A percentile compares a stretch with the other conserved stretches of the same genome.
phyloP scores from a whole-genome alignment of 1,140 invertebrate genomes.

The Dendrolimus kikuchii region DNA sequence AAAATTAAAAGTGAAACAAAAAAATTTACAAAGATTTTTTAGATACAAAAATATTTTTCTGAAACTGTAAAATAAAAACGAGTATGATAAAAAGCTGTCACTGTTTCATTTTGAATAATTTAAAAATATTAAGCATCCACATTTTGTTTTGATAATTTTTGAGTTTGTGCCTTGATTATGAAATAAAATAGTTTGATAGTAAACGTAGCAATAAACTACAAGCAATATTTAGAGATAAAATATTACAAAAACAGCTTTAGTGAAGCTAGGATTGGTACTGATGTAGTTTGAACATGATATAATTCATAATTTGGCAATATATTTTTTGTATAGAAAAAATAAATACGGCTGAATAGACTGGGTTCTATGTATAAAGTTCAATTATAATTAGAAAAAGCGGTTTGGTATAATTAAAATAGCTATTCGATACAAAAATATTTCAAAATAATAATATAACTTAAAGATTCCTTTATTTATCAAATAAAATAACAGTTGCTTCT shows the following conservation, averaged over 20 bases:
- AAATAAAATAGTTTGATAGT: slow-evolving; percentile 33
- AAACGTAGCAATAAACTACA: slow-evolving; percentile 61
- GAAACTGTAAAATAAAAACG: too few relatives aligned
- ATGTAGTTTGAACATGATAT: slow-evolving; percentile 28
- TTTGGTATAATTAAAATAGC: slow-evolving; percentile 59
- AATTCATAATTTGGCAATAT: slow-evolving; percentile 31
- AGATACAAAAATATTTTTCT: too few relatives aligned
- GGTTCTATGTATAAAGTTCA: slow-evolving; percentile 36
- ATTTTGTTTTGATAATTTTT: too few relatives aligned
- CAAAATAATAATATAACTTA: slow-evolving; percentile 15
- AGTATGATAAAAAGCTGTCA: too few relatives aligned
- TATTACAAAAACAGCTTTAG: slow-evolving; percentile 57
- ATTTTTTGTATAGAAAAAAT: slow-evolving; percentile 62
- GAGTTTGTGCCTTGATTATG: too few relatives aligned
- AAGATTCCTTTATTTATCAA: too few relatives aligned
- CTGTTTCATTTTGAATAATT: too few relatives aligned
- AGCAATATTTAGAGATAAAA: slow-evolving; percentile 56
- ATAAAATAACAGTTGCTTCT: too few relatives aligned
- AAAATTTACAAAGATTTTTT: too few relatives aligned
- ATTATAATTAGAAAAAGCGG: slow-evolving; percentile 28
- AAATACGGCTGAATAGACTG: slow-evolving; percentile 33
- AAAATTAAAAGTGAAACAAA: too few relatives aligned
- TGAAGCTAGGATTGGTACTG: slow-evolving; percentile 64
- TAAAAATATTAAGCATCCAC: too few relatives aligned
- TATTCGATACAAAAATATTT: slow-evolving; percentile 50